A percentile compares a stretch with the other conserved stretches of the same genome.
phyloP scores from a whole-genome alignment of 2,113 vertebrate species.

The Aix galericulata region DNA sequence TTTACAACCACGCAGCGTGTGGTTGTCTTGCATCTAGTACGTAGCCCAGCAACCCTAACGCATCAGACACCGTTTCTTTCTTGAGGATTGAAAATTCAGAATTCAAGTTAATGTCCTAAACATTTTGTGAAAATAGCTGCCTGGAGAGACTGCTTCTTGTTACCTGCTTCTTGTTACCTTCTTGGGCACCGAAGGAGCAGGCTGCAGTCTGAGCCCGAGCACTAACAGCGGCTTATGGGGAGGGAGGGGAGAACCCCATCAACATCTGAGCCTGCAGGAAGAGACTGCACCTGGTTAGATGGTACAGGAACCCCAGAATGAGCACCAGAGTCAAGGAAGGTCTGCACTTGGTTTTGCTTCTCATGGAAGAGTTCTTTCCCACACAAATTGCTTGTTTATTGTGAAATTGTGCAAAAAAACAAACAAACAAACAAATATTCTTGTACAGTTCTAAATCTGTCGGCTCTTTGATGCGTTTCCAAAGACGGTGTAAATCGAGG shows the following conservation, averaged over 20 bases:
- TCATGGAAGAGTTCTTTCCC: neutral
- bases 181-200: neutral
- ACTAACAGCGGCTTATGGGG: rapidly evolving
- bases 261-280: neutral
- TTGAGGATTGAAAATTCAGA: neutral
- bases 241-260: neutral
- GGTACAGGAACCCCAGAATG: neutral
- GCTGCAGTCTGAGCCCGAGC: neutral
- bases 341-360: neutral
- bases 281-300: rapidly evolving
- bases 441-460: neutral
- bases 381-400: neutral
- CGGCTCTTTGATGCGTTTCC: neutral
- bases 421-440: neutral
- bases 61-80: rapidly evolving
- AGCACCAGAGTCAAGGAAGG: neutral
- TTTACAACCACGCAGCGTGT: neutral
- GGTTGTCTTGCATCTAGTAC: neutral
- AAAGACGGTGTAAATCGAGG: neutral
- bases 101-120: neutral
- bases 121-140: neutral
- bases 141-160: rapidly evolving
- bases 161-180: rapidly evolving
- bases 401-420: neutral
- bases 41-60: neutral